Base-by-base conservation (phyloP, 2,797 vertebrate genomes). In the Cuculus canorus region DNA sequence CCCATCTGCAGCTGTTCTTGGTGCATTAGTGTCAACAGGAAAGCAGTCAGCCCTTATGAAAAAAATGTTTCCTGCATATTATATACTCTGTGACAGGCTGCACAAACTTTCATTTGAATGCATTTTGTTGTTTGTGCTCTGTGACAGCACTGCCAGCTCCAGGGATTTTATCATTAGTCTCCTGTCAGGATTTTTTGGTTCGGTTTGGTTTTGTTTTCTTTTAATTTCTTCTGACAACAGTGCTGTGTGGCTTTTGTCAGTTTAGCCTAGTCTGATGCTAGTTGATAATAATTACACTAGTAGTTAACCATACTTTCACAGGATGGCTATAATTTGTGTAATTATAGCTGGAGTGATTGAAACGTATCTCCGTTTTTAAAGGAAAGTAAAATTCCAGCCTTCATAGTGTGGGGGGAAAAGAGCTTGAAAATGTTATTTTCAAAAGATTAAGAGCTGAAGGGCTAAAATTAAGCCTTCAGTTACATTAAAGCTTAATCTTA, bases 391-490 rank as follows among this genome's bases (percentile, higher is more conserved):
- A 69, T 56, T 84, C 82, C 60, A 70, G 56, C 78, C 81, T 59
- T 69, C 17, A 1, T 33, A 21, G 50, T 54, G 24, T 48, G 13
- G 25, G 70, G 70, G 17, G 13, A 21, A 61, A 88, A 90, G 63
- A 93, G 39, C 66, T 84, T 43, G 33, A 65, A 76, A 86, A 70
- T 17, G 48, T 91, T 92, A 8, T 86, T 93, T 90, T 66, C 54
- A 6, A 76, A 84, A 86, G 82, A 84, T 78, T 86, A 84, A 86
- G 88, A 90, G 83, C 92, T 86, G 25, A 73, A 86, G 88, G 95
- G 83, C 63, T 95, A 63, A 94, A 94, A 94, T 90, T 86, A 94
- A 95, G 50, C 83, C 56, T 88, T 76, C 81, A 52, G 73, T 95
- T 92, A 63, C 17, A 77, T 86, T 86, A 79, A 82, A 94, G 39